phyloP scores from a whole-genome alignment of 64 coral and sea anemone species.

The Astreopora myriophthalma region DNA sequence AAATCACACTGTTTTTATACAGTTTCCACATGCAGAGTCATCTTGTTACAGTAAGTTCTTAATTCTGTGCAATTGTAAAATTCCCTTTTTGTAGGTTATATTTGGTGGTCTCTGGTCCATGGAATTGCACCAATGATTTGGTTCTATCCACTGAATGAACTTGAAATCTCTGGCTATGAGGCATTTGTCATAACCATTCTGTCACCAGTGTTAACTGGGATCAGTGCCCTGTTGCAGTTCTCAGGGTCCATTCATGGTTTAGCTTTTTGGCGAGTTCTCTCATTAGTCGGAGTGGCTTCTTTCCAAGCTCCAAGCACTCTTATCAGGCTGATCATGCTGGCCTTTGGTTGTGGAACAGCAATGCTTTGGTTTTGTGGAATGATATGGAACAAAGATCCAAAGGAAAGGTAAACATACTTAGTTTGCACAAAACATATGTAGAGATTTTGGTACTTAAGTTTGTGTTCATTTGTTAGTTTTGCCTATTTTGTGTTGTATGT shows the following conservation, averaged over 20 bases:
- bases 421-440: not conserved
- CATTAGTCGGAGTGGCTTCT: constrained; percentile 83
- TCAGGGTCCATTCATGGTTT: constrained; percentile 75
- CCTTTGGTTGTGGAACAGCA: constrained; percentile 86
- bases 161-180: constrained; percentile 98
- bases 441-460: too few relatives aligned
- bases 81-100: constrained; percentile 86
- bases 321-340: constrained; percentile 71
- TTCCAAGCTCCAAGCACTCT: constrained; percentile 95
- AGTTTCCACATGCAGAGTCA: too few relatives aligned
- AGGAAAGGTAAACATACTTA: constrained; percentile 66
- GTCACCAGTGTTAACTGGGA: constrained; percentile 74
- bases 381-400: constrained; percentile 83
- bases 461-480: too few relatives aligned
- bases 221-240: constrained; percentile 61
- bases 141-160: constrained; percentile 96
- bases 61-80: too few relatives aligned
- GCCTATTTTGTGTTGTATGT: too few relatives aligned
- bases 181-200: constrained; percentile 84
- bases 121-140: constrained; percentile 95
- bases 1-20: too few relatives aligned
- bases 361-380: constrained; percentile 99
- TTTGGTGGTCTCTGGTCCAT: constrained; percentile 95
- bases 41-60: too few relatives aligned
- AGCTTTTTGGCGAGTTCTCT: constrained; percentile 69